Conservation (phyloP, 2,113 vertebrate species). For the Herpetotheres cachinnans region DNA sequence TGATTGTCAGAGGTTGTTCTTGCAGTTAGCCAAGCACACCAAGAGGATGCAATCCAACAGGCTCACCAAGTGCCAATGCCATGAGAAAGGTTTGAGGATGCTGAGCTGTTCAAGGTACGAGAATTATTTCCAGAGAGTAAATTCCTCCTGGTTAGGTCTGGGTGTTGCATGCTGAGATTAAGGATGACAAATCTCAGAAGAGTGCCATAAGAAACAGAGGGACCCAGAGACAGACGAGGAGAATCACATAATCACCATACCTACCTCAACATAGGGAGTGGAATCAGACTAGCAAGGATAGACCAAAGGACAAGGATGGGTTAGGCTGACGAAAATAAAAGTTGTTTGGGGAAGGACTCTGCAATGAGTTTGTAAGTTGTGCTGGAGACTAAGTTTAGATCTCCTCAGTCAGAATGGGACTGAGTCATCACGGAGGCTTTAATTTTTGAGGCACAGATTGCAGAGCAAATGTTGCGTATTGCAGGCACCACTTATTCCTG, state of each 20-base stretch:
- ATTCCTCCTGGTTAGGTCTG: not conserved
- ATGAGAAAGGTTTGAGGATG: not conserved
- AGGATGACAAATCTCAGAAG: not conserved
- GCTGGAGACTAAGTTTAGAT: conserved; percentile 22
- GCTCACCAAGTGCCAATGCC: not conserved
- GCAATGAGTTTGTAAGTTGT: not conserved
- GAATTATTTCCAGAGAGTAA: not conserved
- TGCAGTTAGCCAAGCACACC: not conserved
- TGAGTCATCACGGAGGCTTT: conserved; percentile 46
- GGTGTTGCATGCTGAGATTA: not conserved
- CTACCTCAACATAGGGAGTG: not conserved
- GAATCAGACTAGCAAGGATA: not conserved
- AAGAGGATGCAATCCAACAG: not conserved
- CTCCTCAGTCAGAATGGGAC: conserved; percentile 9
- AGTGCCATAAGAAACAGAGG: not conserved
- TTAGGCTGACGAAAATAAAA: not conserved
- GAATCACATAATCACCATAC: not conserved
- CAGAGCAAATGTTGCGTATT: conserved; percentile 69
- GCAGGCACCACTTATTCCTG: conserved; percentile 57
- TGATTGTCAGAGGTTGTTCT: not conserved
- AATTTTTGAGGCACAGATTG: conserved; percentile 65
- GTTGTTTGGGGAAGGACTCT: not conserved
- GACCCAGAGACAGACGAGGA: not conserved
- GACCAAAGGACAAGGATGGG: not conserved
- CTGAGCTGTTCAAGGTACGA: not conserved